These are phyloP conservation scores for Caretta caretta DNA, from an alignment of 2,113 vertebrate species.

Conservation along the genomic window DNA sequence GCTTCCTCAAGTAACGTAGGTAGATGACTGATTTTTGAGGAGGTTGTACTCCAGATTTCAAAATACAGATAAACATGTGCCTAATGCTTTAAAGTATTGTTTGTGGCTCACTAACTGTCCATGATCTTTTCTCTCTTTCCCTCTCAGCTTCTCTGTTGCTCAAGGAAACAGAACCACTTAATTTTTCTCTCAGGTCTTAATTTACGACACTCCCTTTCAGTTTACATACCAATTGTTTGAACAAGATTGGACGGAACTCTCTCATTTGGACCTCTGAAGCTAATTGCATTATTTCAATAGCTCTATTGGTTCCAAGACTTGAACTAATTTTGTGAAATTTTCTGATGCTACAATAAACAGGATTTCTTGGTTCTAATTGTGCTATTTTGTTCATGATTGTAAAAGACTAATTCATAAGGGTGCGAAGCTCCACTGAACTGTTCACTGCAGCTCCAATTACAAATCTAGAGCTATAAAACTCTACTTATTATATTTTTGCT, in stretches of 20 bases:
- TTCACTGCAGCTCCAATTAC: slow-evolving; percentile 6
- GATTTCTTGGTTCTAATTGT: background rate
- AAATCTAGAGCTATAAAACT: slow-evolving; percentile 33
- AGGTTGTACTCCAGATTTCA: background rate
- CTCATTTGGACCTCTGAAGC: background rate
- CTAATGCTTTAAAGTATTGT: background rate
- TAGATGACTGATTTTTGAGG: background rate
- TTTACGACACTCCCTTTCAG: background rate
- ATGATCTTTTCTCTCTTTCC: background rate
- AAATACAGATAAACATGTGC: background rate
- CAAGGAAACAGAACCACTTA: background rate
- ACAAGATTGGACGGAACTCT: background rate
- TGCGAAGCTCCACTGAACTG: background rate
- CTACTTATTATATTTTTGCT: slow-evolving; percentile 35
- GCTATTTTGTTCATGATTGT: background rate
- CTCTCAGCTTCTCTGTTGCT: background rate
- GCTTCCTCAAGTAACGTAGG: background rate
- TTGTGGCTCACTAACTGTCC: background rate
- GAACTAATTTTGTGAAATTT: background rate
- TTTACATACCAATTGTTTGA: background rate
- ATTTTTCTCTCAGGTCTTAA: background rate
- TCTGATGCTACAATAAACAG: background rate
- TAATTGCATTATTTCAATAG: background rate
- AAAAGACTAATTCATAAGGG: background rate
- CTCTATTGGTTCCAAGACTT: background rate